Evolutionary conservation across 2,797 vertebrate species (phyloP).

Genomic region (Melanotaenia parkinsoni): DNA sequence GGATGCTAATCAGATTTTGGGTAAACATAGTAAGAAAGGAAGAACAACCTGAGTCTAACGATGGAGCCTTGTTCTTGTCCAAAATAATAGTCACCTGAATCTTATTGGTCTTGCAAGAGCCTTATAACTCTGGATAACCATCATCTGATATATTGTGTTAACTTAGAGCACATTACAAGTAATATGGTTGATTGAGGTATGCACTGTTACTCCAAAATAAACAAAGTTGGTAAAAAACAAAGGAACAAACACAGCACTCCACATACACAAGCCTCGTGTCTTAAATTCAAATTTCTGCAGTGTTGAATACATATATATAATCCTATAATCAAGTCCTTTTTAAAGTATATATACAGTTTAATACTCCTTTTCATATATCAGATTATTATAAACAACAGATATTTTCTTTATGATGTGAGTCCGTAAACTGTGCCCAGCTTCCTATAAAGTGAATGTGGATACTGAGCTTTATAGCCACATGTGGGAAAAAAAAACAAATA

Average conservation of each 20-base stretch:
- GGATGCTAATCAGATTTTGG: neutral
- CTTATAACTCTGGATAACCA: neutral
- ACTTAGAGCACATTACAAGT: neutral
- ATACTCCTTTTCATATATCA: neutral
- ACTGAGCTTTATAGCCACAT: neutral
- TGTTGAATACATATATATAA: neutral
- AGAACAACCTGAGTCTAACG: neutral
- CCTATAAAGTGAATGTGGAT: constrained; percentile 10
- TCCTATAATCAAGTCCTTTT: neutral
- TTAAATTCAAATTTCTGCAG: neutral
- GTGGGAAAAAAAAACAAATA: constrained; percentile 16
- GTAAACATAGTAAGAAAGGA: neutral
- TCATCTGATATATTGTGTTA: neutral
- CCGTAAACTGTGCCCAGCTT: constrained; percentile 10
- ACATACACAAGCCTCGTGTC: neutral
- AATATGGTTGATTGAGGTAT: neutral
- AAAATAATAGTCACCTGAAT: neutral
- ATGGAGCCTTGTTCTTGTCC: neutral
- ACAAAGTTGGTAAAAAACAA: neutral
- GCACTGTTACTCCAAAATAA: neutral
- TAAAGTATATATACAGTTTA: neutral
- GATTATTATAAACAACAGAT: neutral
- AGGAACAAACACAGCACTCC: too few relatives aligned
- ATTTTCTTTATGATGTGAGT: constrained; percentile 10
- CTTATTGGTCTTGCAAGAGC: neutral